phyloP scores from a whole-genome alignment of 2,797 vertebrate genomes.

The Siniperca obscura region DNA sequence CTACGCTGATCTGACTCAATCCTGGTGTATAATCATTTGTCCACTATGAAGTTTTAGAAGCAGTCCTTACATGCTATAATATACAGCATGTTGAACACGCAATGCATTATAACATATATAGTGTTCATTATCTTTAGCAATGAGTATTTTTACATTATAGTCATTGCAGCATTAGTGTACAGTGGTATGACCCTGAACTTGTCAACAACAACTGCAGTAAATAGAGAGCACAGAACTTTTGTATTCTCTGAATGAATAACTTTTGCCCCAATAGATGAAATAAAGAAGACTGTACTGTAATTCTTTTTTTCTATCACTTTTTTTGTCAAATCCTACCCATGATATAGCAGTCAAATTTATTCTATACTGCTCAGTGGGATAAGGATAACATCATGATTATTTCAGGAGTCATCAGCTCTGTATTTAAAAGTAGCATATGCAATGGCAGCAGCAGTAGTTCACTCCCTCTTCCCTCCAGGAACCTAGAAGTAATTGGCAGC shows the following conservation, averaged over 20 bases:
- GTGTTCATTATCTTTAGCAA: not conserved
- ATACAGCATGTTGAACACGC: not conserved
- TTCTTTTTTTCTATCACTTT: not conserved
- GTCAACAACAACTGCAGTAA: not conserved
- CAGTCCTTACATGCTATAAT: not conserved
- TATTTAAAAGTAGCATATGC: slow-evolving; percentile 58
- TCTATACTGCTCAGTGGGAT: slow-evolving; percentile 40
- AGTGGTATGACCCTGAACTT: not conserved
- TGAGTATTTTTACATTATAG: not conserved
- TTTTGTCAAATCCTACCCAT: not conserved
- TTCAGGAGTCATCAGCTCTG: slow-evolving; percentile 62
- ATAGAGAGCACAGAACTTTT: not conserved
- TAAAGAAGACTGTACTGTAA: not conserved
- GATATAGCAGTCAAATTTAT: slow-evolving; percentile 1
- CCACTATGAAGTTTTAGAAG: not conserved
- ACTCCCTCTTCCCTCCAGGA: slow-evolving; percentile 48
- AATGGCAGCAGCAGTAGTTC: slow-evolving; percentile 6
- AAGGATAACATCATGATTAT: slow-evolving; percentile 67
- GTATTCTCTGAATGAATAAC: not conserved
- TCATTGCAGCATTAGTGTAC: not conserved
- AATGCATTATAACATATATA: not conserved
- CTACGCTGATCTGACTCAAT: not conserved
- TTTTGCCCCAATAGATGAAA: not conserved
- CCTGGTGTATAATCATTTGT: not conserved
- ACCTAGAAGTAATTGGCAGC: slow-evolving; percentile 65